phyloP scores from a whole-genome alignment of 2,888 invertebrate genomes.

The Frankliniella fusca region DNA sequence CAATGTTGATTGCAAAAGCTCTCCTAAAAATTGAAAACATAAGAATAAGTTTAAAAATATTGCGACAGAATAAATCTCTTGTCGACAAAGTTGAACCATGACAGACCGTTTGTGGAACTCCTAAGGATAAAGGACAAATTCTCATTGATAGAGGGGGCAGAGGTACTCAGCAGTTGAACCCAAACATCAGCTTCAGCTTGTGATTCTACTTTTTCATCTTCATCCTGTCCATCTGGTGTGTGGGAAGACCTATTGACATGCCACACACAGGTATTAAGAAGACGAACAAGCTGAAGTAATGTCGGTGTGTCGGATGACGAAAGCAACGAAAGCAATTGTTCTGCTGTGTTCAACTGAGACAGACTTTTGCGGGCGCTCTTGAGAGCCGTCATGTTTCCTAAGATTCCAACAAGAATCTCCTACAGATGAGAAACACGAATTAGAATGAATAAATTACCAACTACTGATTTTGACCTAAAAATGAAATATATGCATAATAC shows the following conservation, averaged over 20 bases:
- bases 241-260: slow-evolving; percentile 41
- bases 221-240: slow-evolving; percentile 37
- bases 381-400: slow-evolving; percentile 77
- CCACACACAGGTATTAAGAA: slow-evolving; percentile 51
- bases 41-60: background rate
- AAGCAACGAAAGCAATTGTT: slow-evolving; percentile 55
- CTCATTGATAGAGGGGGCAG: slow-evolving; percentile 52
- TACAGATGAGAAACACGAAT: slow-evolving; percentile 40
- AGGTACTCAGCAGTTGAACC: slow-evolving; percentile 36
- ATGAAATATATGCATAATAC: slow-evolving; percentile 34
- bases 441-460: background rate
- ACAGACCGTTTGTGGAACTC: slow-evolving; percentile 63
- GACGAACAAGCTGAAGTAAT: slow-evolving; percentile 67
- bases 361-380: slow-evolving; percentile 57
- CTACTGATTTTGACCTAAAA: background rate
- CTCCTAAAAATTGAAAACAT: slow-evolving; percentile 41
- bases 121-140: slow-evolving; percentile 66
- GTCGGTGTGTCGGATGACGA: slow-evolving; percentile 65
- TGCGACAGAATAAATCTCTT: slow-evolving; percentile 20
- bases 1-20: slow-evolving; percentile 42
- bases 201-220: slow-evolving; percentile 36
- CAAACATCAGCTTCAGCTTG: slow-evolving; percentile 39
- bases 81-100: background rate
- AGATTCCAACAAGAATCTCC: slow-evolving; percentile 80
- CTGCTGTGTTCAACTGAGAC: slow-evolving; percentile 56